Conservation (phyloP, 2,113 vertebrate species). For the Ailuropoda melanoleuca region DNA sequence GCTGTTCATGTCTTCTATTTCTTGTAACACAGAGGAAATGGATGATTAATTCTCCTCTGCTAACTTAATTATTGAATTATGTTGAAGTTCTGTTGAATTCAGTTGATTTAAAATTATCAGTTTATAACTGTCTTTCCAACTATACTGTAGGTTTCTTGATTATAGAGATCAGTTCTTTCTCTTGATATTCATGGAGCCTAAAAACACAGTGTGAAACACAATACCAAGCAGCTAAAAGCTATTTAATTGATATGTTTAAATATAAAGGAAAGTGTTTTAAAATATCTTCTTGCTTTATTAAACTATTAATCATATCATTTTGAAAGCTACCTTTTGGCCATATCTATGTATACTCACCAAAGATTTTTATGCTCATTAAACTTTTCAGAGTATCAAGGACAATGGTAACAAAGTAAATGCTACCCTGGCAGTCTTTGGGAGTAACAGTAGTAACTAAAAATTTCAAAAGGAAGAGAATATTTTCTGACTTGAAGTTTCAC, state of each 20-base stretch:
- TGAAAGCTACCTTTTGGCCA: neutral
- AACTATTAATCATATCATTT: neutral
- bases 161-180: neutral
- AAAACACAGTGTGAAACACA: neutral
- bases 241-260: neutral
- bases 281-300: neutral
- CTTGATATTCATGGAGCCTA: neutral
- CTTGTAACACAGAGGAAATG: neutral
- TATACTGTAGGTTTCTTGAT: neutral
- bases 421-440: neutral
- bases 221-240: neutral
- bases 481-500: neutral
- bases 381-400: neutral
- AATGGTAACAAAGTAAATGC: neutral
- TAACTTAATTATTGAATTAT: neutral
- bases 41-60: neutral
- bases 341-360: neutral
- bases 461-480: slow-evolving; percentile 33
- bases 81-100: neutral
- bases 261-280: neutral
- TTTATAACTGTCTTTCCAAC: neutral
- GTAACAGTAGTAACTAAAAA: neutral
- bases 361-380: neutral
- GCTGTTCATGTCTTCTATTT: slow-evolving; percentile 4
- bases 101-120: neutral